Conservation (phyloP, 1,140 invertebrate species). For the Trachymyrmex cornetzi region DNA sequence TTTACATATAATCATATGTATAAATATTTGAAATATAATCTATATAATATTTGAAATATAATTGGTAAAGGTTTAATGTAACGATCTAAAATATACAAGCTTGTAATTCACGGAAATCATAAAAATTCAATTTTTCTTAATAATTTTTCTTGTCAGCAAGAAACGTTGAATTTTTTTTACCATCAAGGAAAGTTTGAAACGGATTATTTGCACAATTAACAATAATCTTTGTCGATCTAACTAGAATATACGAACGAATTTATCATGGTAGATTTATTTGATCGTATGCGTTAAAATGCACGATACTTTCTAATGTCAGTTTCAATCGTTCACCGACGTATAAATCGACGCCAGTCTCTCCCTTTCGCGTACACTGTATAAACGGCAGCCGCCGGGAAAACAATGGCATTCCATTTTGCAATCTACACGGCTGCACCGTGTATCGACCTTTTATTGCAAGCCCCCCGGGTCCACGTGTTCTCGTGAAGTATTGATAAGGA, state of each 20-base stretch:
- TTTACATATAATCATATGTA: too few relatives aligned
- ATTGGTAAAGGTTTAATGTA: neutral
- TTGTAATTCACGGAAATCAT: neutral
- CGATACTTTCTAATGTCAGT: slow-evolving; percentile 45
- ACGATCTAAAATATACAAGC: neutral
- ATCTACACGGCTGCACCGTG: neutral
- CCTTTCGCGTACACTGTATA: slow-evolving; percentile 39
- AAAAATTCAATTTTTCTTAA: neutral
- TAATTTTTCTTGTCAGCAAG: neutral
- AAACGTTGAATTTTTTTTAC: neutral
- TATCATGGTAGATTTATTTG: neutral
- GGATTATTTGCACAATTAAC: neutral
- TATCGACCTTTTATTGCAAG: slow-evolving; percentile 27
- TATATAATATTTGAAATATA: too few relatives aligned
- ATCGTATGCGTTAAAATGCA: neutral
- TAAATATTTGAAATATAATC: too few relatives aligned
- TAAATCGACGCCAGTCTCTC: slow-evolving; percentile 30
- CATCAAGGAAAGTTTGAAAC: neutral
- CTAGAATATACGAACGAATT: neutral
- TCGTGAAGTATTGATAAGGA: slow-evolving; percentile 52
- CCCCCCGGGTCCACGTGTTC: neutral
- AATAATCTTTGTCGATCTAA: neutral
- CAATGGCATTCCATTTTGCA: slow-evolving; percentile 58
- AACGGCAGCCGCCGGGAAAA: slow-evolving; percentile 8
- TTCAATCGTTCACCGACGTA: neutral